These are phyloP conservation scores for Hecatera dysodea DNA, from an alignment of 2,888 invertebrate genomes.

Conservation along the genomic window DNA sequence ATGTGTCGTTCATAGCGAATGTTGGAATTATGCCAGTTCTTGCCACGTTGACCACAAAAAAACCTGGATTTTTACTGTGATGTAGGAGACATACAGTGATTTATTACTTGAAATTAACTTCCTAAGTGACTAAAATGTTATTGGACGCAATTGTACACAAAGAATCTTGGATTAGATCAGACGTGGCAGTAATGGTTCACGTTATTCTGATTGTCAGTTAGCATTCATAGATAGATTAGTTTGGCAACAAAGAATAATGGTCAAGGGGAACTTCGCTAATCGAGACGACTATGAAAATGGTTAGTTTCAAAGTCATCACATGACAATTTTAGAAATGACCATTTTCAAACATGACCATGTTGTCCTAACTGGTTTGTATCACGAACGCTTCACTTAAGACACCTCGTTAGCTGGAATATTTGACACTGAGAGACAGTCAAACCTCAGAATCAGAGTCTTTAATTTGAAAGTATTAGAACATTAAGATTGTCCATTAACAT, in stretches of 20 bases:
- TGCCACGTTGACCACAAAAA: slow-evolving; percentile 67
- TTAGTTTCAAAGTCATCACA: no score
- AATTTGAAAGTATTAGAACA: slow-evolving; percentile 12
- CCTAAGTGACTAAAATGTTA: slow-evolving; percentile 34
- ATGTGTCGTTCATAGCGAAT: slow-evolving; percentile 68
- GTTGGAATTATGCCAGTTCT: slow-evolving; percentile 76
- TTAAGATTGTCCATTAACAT: neutral
- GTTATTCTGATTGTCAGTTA: neutral
- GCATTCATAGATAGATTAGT: neutral
- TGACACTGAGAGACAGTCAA: neutral
- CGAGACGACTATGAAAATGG: neutral
- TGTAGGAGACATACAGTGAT: slow-evolving; percentile 45
- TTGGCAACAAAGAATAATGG: slow-evolving; percentile 10
- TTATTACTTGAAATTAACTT: slow-evolving; percentile 35
- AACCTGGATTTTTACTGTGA: slow-evolving; percentile 62
- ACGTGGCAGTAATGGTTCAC: slow-evolving; percentile 4
- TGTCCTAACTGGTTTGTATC: neutral
- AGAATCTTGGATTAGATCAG: neutral
- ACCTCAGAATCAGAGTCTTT: neutral
- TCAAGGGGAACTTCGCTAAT: neutral
- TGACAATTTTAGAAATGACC: no score
- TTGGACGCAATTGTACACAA: slow-evolving; percentile 10
- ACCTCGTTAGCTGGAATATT: neutral
- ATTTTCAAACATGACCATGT: no score
- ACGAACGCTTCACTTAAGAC: neutral